Conservation (phyloP, 2,113 vertebrate species). For the Ovis canadensis region DNA sequence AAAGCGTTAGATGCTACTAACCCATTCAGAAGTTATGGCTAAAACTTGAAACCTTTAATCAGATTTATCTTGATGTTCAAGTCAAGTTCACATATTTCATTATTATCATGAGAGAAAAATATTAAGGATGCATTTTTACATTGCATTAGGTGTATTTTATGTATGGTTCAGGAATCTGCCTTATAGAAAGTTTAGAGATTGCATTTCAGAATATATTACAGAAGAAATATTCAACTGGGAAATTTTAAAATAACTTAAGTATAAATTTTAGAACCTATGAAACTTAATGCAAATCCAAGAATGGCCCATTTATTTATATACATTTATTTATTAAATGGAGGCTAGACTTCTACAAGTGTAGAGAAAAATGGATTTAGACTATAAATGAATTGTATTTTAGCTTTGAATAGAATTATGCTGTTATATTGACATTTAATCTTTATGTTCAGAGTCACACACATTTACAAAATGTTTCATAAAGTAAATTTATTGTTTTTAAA, state of each 20-base stretch:
- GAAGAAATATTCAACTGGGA: not conserved
- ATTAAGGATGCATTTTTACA: not conserved
- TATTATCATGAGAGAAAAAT: not conserved
- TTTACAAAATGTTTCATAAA: not conserved
- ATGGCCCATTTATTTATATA: not conserved
- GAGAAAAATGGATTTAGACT: not conserved
- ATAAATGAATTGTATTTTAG: not conserved
- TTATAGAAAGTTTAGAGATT: not conserved
- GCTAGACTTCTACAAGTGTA: not conserved
- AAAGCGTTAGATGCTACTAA: conserved; percentile 15
- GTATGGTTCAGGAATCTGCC: not conserved
- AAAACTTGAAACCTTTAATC: conserved; percentile 31
- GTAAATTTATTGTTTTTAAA: not conserved
- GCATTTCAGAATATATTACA: not conserved
- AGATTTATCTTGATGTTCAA: conserved; percentile 25
- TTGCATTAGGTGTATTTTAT: not conserved
- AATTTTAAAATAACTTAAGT: conserved; percentile 7
- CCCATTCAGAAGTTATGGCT: not conserved
- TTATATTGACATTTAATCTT: not conserved
- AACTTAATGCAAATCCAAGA: conserved; percentile 2
- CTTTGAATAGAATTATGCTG: not conserved
- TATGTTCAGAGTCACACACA: not conserved
- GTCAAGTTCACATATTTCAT: not conserved
- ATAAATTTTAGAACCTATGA: not conserved
- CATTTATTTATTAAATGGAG: not conserved